Percentiles rank a stretch among this genome's conserved stretches.
Evolutionary conservation across 2,888 invertebrate species (phyloP).

Genomic region (Trachelus iudaicus): DNA sequence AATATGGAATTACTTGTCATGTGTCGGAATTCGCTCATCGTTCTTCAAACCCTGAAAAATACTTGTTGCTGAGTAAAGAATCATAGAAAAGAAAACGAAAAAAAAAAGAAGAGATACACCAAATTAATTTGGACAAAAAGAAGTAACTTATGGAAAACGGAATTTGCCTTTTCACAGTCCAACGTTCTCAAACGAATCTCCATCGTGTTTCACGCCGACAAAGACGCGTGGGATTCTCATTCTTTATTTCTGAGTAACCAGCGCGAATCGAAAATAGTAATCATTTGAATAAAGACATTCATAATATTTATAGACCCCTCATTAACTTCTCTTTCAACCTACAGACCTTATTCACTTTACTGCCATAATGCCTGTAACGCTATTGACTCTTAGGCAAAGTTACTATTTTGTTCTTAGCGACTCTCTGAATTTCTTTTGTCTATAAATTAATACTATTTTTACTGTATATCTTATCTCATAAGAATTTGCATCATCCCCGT

Average conservation of each 20-base stretch:
- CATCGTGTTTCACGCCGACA: background rate
- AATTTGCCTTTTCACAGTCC: background rate
- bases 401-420: background rate
- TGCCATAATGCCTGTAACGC: background rate
- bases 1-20: background rate
- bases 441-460: background rate
- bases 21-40: background rate
- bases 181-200: background rate
- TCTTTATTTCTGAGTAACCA: background rate
- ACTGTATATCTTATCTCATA: background rate
- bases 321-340: background rate
- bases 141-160: background rate
- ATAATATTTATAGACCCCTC: background rate
- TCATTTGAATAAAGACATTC: background rate
- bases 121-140: background rate
- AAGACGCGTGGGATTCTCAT: background rate
- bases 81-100: background rate
- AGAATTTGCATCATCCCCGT: background rate
- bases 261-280: background rate
- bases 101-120: background rate
- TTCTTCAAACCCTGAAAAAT: background rate
- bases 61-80: background rate
- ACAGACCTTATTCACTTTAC: background rate
- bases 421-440: background rate
- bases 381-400: background rate